Conservation (phyloP, 1,140 invertebrate genomes). For the Mycetomoellerius zeteki region DNA sequence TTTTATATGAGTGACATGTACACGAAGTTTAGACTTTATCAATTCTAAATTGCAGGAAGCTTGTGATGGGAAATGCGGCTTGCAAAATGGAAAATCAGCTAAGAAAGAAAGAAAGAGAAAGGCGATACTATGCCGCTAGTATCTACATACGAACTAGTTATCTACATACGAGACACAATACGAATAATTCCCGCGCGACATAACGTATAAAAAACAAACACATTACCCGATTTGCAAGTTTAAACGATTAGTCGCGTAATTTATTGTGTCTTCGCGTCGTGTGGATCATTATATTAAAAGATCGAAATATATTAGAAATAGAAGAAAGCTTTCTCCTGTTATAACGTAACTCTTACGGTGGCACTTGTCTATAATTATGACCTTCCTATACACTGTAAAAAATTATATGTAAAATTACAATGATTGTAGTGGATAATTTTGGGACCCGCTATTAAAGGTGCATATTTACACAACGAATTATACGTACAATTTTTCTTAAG, state of each 20-base stretch:
- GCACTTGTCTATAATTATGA: neutral
- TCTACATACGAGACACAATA: constrained; percentile 14
- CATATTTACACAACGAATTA: too few species aligned
- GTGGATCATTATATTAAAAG: constrained; percentile 33
- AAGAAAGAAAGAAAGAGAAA: constrained; percentile 39
- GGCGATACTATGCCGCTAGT: constrained; percentile 47
- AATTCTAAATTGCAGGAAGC: neutral
- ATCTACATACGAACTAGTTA: constrained; percentile 3
- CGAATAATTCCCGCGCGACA: neutral
- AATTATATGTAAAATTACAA: too few species aligned
- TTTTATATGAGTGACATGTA: neutral
- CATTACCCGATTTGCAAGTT: neutral
- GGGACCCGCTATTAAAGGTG: too few species aligned
- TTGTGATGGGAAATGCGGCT: neutral
- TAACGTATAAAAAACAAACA: constrained; percentile 20
- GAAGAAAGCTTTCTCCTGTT: neutral
- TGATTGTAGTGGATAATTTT: too few species aligned
- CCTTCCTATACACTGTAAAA: too few species aligned
- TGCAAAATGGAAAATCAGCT: constrained; percentile 10
- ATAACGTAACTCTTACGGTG: constrained; percentile 23
- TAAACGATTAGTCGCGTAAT: too few species aligned
- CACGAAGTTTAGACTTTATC: neutral
- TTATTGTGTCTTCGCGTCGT: neutral
- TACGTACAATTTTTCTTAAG: too few species aligned
- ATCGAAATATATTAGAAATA: neutral